These are phyloP conservation scores for Halcyon senegalensis DNA, from an alignment of 2,113 vertebrate species.

Conservation along the genomic window DNA sequence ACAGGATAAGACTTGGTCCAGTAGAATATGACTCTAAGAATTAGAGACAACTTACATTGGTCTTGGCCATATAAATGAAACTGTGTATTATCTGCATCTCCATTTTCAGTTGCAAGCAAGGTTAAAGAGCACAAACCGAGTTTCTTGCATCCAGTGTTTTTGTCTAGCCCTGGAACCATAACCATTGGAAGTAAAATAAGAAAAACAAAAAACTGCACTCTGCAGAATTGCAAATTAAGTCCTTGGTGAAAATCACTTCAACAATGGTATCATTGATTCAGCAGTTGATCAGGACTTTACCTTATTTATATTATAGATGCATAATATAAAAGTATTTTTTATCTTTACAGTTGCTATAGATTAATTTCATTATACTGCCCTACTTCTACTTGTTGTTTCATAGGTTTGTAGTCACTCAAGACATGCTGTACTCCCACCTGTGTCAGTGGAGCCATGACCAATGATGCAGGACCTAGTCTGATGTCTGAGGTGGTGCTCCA, in stretches of 20 bases:
- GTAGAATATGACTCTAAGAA: background rate
- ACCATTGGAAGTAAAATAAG: background rate
- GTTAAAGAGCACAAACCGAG: background rate
- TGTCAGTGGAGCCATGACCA: rapidly evolving
- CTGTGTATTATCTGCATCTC: background rate
- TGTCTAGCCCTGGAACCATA: background rate
- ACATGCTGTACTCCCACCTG: background rate
- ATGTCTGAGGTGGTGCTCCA: background rate
- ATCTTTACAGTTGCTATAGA: background rate
- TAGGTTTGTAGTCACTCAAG: background rate
- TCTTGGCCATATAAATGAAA: background rate
- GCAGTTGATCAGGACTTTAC: background rate
- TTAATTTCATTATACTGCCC: background rate
- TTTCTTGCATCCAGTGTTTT: background rate
- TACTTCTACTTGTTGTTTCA: background rate
- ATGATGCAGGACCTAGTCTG: background rate
- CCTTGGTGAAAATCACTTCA: background rate
- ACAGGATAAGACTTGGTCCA: background rate
- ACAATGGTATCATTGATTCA: background rate
- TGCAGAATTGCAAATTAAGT: background rate
- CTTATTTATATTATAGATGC: background rate
- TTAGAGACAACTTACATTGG: background rate
- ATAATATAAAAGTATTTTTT: background rate
- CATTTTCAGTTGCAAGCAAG: background rate
- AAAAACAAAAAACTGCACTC: background rate